Conservation (phyloP, 2,888 invertebrate genomes). For the Tanypteryx hageni region DNA sequence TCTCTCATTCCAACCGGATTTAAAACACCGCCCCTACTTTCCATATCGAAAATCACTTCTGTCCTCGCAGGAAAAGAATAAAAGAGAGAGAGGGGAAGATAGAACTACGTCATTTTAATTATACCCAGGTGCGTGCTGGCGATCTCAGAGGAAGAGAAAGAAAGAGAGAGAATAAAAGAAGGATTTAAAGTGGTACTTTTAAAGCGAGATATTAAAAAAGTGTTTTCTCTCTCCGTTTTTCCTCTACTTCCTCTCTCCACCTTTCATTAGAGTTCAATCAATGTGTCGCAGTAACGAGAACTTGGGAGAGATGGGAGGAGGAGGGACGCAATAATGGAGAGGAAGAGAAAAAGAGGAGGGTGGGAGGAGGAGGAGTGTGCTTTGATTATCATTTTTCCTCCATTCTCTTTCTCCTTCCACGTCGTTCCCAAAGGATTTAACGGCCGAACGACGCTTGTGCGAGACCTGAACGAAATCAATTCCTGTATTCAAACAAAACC, state of each 20-base stretch:
- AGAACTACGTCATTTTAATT: conserved; percentile 29
- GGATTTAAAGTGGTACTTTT: conserved; percentile 19
- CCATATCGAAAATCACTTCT: conserved; percentile 8
- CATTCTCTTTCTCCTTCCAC: background rate
- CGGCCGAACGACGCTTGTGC: conserved; percentile 1
- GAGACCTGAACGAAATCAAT: conserved; percentile 25
- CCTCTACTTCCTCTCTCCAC: background rate
- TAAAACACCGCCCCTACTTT: too few relatives aligned
- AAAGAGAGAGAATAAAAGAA: background rate
- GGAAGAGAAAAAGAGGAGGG: background rate
- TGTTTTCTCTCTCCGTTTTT: background rate
- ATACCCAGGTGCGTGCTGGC: background rate
- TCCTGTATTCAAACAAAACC: conserved; percentile 27
- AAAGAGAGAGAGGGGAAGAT: background rate
- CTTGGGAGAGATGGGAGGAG: background rate
- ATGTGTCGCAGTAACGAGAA: background rate
- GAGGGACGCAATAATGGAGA: background rate
- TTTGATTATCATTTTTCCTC: conserved; percentile 29
- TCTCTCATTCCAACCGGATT: too few relatives aligned
- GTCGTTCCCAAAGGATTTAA: conserved; percentile 12
- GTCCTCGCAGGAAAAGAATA: background rate
- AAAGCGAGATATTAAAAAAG: background rate
- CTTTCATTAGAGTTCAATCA: conserved; percentile 14
- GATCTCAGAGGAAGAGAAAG: background rate
- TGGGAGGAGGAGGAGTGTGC: background rate